Percentiles rank a stretch among this genome's conserved stretches.
phyloP scores from a whole-genome alignment of 1,140 invertebrate species.

The Bombus terrestris region DNA sequence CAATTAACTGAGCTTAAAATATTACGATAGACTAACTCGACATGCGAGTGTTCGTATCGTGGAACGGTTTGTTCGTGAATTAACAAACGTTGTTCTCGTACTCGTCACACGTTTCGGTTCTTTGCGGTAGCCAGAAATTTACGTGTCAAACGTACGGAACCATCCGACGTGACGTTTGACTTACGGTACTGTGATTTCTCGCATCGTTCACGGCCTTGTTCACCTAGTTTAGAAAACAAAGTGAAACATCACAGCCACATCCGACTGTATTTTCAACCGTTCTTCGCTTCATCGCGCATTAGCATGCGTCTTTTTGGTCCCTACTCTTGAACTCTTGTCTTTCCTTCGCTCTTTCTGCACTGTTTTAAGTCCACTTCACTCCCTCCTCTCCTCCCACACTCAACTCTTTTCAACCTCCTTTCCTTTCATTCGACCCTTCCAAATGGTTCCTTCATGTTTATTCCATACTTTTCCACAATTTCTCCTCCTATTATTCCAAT shows the following conservation, averaged over 20 bases:
- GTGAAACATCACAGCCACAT: background rate
- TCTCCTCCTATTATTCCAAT: slow-evolving; percentile 2
- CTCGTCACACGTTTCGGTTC: background rate
- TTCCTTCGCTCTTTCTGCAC: background rate
- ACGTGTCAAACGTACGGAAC: background rate
- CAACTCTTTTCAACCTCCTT: no score
- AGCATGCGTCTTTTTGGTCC: slow-evolving; percentile 11
- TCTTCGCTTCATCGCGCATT: background rate
- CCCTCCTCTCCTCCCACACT: background rate
- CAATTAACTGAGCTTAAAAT: background rate
- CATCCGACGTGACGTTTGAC: background rate
- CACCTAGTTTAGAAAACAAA: background rate
- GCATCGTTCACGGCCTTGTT: background rate
- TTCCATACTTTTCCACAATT: background rate
- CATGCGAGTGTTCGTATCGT: background rate
- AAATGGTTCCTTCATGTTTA: slow-evolving; percentile 3
- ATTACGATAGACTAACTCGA: background rate
- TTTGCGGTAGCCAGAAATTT: background rate
- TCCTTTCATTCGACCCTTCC: background rate
- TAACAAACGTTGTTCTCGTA: background rate
- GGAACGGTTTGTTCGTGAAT: background rate
- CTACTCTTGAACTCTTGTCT: background rate
- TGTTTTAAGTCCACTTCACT: background rate
- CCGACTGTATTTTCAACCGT: background rate
- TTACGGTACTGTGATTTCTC: background rate